Evolutionary conservation across 1,140 invertebrate genomes (phyloP), one percentile per base, ranked within the genome.

Genomic region (Drosophila dunni): DNA sequence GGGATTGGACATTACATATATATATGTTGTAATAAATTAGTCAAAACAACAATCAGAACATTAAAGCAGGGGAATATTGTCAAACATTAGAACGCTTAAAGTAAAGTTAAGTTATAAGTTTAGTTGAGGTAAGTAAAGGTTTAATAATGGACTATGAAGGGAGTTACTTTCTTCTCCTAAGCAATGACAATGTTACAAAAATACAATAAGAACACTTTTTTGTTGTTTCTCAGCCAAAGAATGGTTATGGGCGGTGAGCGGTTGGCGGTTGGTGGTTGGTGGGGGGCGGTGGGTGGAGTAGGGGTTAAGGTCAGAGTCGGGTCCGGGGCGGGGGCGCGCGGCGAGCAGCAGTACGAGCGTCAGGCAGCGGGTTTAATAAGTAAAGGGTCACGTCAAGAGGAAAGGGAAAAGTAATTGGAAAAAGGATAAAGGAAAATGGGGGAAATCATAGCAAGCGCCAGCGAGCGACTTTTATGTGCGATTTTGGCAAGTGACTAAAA

Each of bases 171-270:
- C 65, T 67, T 76, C 79, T 79, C 76, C 71, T 80, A 88, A 89
- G 79, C 80, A 88, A 88, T 88, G 84, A 89, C 83, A 88, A 88
- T 88, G 66, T 58, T 89, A 88, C 83, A 78, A 75, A 61, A 79
- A 68, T 76, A 78, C 76, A 71, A 77, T 86, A 68, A 79, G 57
- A 67, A 88, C 68, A 60, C 36, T 71, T 62, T 54, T 54, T 54
- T 54, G n/a, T 34, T 54, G 17, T 64, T 62, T 57, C 64, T 75
- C 62, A 81, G 81, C 78, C 81, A 79, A 56, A 36, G 29, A 62
- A 56, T 42, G 15, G 54, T 9, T 11, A 9, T 15, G 17, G 17
- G 8, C 7, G 34, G n/a, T 34, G 24, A 11, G 29, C 50, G 7
- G 7, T 29, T 10, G 51, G 8, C 24, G 15, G 13, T 1, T 34